Evolutionary conservation across 2,888 invertebrate species (phyloP), one percentile per base, ranked within the genome.

Genomic region (Xiphydria camelus): DNA sequence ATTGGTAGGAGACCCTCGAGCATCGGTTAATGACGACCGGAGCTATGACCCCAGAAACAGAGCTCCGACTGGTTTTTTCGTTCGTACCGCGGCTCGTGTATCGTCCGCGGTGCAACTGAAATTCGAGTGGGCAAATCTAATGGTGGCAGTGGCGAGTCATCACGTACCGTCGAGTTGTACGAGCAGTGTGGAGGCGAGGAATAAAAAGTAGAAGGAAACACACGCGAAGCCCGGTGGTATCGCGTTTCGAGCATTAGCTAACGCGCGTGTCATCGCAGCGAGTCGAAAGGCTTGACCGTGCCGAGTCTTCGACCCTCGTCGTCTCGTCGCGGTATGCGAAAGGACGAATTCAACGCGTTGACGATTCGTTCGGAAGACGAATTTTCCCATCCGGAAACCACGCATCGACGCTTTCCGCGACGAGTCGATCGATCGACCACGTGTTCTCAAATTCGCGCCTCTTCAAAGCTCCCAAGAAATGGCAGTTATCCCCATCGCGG

Each of bases 91-190:
- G 14, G 32, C 12, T 34, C 15, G 23, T 22, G 36, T 20, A 21
- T 36, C 15, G 35, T 37, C 33, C 41, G 64, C 66, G 68, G 64
- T 50, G 41, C 61, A 57, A 66, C 53, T 73, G 73, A 72, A 70
- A 73, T 63, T 62, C 51, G 71, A 73, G 65, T 43, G 50, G 62
- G 68, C 69, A 67, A 57, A 65, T 67, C 73, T 64, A 74, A 74
- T 73, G 68, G 64, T 56, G 57, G 59, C 63, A 51, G 43, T 45
- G 56, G 59, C 67, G 56, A 64, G 64, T 62, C 67, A 69, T 67
- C 70, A 72, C 70, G 71, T 71, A 64, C 64, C 44, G 49, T 41
- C 12, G 42, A 36, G 34, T 33, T 40, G n/a, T 34, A 41, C 38
- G 35, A 36, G 51, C 12, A 14, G 29, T 42, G 26, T 42, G 35